Conservation (phyloP, 2,888 invertebrate species). For the Drosophila anomelani region DNA sequence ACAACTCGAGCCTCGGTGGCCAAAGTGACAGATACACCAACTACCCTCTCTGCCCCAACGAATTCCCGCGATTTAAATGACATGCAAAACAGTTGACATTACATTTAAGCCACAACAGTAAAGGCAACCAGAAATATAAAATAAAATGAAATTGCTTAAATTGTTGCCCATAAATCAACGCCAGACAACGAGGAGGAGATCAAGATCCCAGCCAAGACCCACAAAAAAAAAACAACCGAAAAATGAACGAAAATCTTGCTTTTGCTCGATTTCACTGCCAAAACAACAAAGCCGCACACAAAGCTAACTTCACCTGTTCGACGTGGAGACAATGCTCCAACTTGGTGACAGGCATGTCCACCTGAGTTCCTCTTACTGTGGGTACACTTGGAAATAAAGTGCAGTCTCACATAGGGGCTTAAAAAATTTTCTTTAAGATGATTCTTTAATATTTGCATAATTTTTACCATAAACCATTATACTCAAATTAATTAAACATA, state of each 20-base stretch:
- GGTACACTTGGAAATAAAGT: background rate
- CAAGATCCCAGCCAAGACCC: conserved; percentile 48
- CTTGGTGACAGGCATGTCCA: conserved; percentile 63
- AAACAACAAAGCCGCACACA: conserved; percentile 39
- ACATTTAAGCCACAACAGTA: conserved; percentile 46
- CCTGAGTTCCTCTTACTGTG: conserved; percentile 1
- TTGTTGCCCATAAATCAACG: conserved; percentile 68
- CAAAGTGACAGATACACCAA: conserved; percentile 58
- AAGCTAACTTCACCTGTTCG: conserved; percentile 70
- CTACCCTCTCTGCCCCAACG: conserved; percentile 38
- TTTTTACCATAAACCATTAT: background rate
- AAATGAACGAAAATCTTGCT: conserved; percentile 58
- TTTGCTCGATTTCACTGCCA: conserved; percentile 74
- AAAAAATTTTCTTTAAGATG: background rate
- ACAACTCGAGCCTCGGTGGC: conserved; percentile 34
- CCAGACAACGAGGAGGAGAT: conserved; percentile 48
- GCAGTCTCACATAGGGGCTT: fast-evolving
- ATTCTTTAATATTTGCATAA: background rate
- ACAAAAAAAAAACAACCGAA: conserved; percentile 24
- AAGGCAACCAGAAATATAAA: conserved; percentile 47
- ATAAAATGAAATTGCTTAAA: conserved; percentile 65
- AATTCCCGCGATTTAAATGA: conserved; percentile 52
- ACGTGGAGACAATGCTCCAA: conserved; percentile 67
- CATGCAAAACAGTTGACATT: conserved; percentile 77
- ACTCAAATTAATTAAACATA: background rate